Evolutionary conservation across 2,888 invertebrate species (phyloP).

Genomic region (Branchipolynoe longqiensis): DNA sequence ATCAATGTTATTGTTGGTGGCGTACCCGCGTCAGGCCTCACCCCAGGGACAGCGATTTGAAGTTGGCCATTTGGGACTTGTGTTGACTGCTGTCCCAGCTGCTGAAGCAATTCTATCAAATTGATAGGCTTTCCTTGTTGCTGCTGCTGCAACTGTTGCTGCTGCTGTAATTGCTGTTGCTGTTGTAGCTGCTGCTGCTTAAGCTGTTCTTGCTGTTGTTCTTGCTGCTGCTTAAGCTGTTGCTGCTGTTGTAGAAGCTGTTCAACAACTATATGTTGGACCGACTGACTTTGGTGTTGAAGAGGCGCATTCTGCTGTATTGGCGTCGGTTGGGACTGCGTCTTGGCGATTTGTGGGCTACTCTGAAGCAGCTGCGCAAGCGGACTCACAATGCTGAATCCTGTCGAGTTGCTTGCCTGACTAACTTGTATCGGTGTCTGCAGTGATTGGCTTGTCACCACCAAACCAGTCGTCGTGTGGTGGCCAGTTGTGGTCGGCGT

Average conservation of each 20-base stretch:
- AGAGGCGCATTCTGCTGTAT: not conserved
- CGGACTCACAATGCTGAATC: conserved; percentile 26
- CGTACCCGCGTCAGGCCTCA: not conserved
- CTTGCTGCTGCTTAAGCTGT: not conserved
- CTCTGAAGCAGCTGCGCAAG: conserved; percentile 22
- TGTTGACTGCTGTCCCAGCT: not conserved
- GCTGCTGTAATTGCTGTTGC: conserved; percentile 13
- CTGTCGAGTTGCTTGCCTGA: not conserved
- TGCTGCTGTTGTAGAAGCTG: conserved; percentile 40
- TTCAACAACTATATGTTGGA: conserved; percentile 7
- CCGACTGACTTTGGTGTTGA: not conserved
- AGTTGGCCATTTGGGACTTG: conserved; percentile 25
- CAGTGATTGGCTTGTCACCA: not conserved
- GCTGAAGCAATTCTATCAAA: not conserved
- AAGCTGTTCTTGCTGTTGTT: conserved; percentile 33
- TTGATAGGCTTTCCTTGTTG: not conserved
- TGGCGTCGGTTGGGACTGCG: not conserved
- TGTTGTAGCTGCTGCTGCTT: not conserved
- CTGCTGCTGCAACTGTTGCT: not conserved
- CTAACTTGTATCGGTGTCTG: conserved; percentile 41
- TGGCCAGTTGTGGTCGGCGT: not conserved
- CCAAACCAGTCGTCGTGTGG: not conserved
- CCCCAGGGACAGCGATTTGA: conserved; percentile 6
- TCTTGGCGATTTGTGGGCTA: not conserved
- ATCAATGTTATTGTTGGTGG: conserved; percentile 33